Conservation (phyloP, 2,797 vertebrate genomes). For the Apogon talboti region DNA sequence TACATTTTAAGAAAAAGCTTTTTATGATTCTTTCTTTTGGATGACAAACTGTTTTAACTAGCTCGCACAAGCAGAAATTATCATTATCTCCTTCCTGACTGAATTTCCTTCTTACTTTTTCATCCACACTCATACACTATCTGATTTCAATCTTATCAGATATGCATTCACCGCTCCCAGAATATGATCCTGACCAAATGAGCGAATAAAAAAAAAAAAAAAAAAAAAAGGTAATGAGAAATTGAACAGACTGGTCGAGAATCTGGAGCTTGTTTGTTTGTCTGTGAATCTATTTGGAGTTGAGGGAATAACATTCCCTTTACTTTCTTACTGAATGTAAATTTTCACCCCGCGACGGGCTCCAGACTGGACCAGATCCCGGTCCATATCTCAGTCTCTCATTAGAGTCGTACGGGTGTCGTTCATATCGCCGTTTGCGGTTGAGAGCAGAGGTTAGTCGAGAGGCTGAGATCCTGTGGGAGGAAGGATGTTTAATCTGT, state of each 20-base stretch:
- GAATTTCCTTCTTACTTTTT: slow-evolving; percentile 3
- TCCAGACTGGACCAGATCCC: slow-evolving; percentile 30
- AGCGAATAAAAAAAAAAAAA: background rate
- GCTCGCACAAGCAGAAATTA: slow-evolving; percentile 33
- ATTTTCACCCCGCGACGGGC: slow-evolving; percentile 27
- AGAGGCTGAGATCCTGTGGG: slow-evolving; percentile 42
- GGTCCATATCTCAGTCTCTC: slow-evolving; percentile 30
- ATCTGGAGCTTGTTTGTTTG: slow-evolving; percentile 37
- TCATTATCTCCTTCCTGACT: slow-evolving; percentile 10
- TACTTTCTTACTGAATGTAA: slow-evolving; percentile 19
- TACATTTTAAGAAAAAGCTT: background rate
- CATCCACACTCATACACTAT: background rate
- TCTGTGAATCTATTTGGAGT: slow-evolving; percentile 33
- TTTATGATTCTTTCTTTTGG: slow-evolving; percentile 5
- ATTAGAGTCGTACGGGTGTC: slow-evolving; percentile 42
- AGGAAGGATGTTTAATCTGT: slow-evolving; percentile 49
- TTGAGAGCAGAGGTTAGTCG: slow-evolving; percentile 39
- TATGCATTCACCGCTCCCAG: slow-evolving; percentile 15
- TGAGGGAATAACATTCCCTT: slow-evolving; percentile 29
- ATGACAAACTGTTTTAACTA: background rate
- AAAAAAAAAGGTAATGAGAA: slow-evolving; percentile 23
- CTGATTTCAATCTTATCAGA: slow-evolving; percentile 30
- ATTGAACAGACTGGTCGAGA: slow-evolving; percentile 19
- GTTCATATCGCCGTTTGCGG: slow-evolving; percentile 45
- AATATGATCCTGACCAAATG: slow-evolving; percentile 38